Percentiles rank a stretch among this genome's conserved stretches.
Conservation (phyloP, 2,113 vertebrate species). For the Cinclus cinclus region DNA sequence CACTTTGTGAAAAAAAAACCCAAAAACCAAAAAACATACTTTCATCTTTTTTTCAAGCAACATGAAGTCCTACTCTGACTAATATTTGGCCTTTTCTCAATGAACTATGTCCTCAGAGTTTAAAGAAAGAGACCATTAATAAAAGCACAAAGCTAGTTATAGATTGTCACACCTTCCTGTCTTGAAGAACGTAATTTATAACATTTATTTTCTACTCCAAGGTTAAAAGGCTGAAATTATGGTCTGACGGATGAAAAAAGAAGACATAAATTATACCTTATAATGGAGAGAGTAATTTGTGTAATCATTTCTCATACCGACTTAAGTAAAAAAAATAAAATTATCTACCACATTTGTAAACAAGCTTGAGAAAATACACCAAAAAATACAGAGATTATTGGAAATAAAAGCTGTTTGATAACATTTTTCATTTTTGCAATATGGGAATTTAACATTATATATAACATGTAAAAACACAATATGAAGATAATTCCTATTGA, state of each 20-base stretch:
- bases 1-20: neutral
- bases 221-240: conserved; percentile 69
- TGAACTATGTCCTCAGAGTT: conserved; percentile 67
- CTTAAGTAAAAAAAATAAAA: conserved; percentile 59
- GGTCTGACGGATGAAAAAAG: conserved; percentile 60
- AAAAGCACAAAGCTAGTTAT: conserved; percentile 66
- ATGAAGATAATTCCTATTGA: neutral
- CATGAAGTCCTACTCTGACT: neutral
- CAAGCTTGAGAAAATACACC: neutral
- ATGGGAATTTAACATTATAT: neutral
- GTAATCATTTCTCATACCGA: conserved; percentile 25
- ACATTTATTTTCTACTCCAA: conserved; percentile 74
- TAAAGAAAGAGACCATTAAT: conserved; percentile 65
- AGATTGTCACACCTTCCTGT: conserved; percentile 58
- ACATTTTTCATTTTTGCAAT: neutral
- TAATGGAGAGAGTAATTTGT: conserved; percentile 65
- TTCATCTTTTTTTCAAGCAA: neutral
- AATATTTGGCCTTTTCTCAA: conserved; percentile 66
- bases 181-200: conserved; percentile 30
- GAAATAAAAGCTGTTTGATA: neutral
- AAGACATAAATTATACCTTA: conserved; percentile 37
- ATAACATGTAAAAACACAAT: neutral
- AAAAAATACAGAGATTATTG: neutral
- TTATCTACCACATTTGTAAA: neutral
- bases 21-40: neutral